These are phyloP conservation scores for Galerucella nymphaeae DNA, from an alignment of 2,888 invertebrate genomes.

Conservation along the genomic window DNA sequence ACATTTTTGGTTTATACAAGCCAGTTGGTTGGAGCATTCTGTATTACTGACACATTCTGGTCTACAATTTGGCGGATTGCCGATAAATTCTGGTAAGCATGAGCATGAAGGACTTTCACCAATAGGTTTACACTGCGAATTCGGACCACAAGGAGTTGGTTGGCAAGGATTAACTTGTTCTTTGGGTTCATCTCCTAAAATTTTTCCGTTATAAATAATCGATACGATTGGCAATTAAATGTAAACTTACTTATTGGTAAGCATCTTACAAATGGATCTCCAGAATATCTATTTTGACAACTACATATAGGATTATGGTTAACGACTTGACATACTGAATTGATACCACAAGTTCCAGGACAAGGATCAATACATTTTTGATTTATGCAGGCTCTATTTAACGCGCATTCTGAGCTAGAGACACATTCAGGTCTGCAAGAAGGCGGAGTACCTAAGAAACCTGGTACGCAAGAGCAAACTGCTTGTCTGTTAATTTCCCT, in stretches of 20 bases:
- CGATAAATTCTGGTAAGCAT: conserved; percentile 75
- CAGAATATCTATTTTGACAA: conserved; percentile 70
- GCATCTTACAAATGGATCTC: conserved; percentile 74
- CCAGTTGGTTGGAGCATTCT: conserved; percentile 71
- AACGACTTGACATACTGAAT: conserved; percentile 79
- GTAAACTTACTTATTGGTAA: conserved; percentile 64
- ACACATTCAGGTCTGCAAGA: conserved; percentile 81
- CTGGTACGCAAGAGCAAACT: conserved; percentile 78
- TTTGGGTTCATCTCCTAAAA: conserved; percentile 63
- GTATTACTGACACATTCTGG: conserved; percentile 80
- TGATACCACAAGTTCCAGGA: conserved; percentile 76
- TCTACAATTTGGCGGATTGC: conserved; percentile 78
- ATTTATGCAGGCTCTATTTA: conserved; percentile 77
- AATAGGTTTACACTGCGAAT: conserved; percentile 69
- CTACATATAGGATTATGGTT: conserved; percentile 85
- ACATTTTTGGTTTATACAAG: conserved; percentile 62
- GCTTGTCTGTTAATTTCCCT: conserved; percentile 71
- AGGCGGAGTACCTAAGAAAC: conserved; percentile 77
- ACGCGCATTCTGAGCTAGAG: conserved; percentile 76
- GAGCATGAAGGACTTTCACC: conserved; percentile 79
- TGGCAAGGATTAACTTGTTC: conserved; percentile 69
- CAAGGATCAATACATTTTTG: conserved; percentile 82
- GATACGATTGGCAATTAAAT: conserved; percentile 67
- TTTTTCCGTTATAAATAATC: conserved; percentile 44
- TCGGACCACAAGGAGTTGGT: conserved; percentile 83